These are phyloP conservation scores for Spongilla lacustris DNA, from an alignment of 37 sponge, comb jelly and placozoan species.

Conservation along the genomic window DNA sequence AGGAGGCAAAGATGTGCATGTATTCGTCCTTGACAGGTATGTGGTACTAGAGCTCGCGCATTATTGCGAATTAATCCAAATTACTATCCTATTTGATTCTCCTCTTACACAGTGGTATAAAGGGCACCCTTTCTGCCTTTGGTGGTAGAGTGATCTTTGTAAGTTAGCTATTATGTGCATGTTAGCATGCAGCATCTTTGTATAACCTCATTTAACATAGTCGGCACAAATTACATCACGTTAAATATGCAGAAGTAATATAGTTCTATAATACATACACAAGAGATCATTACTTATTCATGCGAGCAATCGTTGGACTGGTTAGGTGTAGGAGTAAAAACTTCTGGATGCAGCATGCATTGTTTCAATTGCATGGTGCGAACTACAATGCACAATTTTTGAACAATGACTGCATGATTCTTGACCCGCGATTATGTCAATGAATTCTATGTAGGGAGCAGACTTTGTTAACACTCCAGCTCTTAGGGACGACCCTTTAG, in stretches of 20 bases:
- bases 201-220: neutral
- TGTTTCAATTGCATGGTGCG: neutral
- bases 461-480: neutral
- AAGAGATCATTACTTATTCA: neutral
- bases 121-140: neutral
- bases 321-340: neutral
- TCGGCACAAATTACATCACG: neutral
- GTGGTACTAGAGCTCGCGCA: neutral
- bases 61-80: neutral
- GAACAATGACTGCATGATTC: neutral
- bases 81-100: constrained; percentile 1
- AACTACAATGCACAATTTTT: neutral
- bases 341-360: constrained; percentile 1
- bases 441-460: neutral
- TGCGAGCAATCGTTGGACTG: neutral
- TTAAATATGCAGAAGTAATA: neutral
- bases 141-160: neutral
- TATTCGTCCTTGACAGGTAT: neutral
- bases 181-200: neutral
- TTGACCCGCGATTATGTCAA: constrained; percentile 1
- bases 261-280: neutral
- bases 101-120: constrained; percentile 1
- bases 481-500: neutral
- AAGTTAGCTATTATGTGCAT: neutral
- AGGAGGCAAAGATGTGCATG: neutral